Conservation (phyloP, 23 tunicate genomes). For the Styela clava region DNA sequence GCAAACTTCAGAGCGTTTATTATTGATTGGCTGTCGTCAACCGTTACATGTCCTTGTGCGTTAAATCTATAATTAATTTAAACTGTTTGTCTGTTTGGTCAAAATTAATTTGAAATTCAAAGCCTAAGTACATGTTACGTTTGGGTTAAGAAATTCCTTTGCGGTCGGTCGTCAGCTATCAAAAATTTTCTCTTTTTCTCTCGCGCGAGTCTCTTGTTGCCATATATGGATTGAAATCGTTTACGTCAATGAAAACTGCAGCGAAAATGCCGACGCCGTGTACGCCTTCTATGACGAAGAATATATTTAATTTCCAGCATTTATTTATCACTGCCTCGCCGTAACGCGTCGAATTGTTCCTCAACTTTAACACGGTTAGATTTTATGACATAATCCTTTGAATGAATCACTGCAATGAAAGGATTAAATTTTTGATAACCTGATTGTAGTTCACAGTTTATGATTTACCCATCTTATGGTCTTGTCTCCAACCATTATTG, state of each 20-base stretch:
- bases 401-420: too few species aligned
- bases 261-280: background rate
- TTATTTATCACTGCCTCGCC: background rate
- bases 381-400: too few species aligned
- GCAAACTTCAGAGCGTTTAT: background rate
- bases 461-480: background rate
- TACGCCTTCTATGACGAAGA: background rate
- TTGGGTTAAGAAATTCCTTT: background rate
- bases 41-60: background rate
- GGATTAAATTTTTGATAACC: background rate
- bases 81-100: background rate
- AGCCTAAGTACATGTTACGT: background rate
- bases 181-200: slow-evolving; percentile 7
- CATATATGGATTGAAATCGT: slow-evolving; percentile 2
- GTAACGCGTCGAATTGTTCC: background rate
- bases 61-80: background rate
- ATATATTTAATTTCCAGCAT: background rate
- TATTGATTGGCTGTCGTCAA: background rate
- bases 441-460: background rate
- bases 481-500: too few species aligned
- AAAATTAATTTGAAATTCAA: background rate
- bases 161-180: background rate
- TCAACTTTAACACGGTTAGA: too few species aligned
- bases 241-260: background rate
- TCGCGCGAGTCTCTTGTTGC: background rate